A percentile compares a stretch with the other conserved stretches of the same genome.
Conservation (phyloP, 2,888 invertebrate species). For the Cetonia aurata region DNA sequence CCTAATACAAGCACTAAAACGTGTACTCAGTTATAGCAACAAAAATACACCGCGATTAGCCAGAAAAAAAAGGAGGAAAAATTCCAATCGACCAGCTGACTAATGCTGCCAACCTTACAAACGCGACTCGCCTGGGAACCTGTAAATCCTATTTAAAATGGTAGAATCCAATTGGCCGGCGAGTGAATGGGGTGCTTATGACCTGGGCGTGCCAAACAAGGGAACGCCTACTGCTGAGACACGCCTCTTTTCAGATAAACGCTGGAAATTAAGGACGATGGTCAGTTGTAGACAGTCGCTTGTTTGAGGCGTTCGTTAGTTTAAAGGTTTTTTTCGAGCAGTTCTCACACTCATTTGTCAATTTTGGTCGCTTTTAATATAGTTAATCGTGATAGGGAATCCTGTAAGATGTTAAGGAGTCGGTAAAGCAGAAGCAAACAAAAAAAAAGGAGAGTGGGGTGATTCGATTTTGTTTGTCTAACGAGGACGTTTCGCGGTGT, state of each 20-base stretch:
- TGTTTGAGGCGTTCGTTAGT: conserved; percentile 54
- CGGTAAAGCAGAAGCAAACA: too few relatives aligned
- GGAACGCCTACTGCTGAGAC: conserved; percentile 31
- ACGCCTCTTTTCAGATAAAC: conserved; percentile 44
- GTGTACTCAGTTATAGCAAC: conserved; percentile 61
- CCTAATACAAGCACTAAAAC: conserved; percentile 62
- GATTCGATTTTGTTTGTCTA: conserved; percentile 10
- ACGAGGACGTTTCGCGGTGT: not conserved
- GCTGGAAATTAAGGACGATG: conserved; percentile 42
- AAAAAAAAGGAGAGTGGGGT: not conserved
- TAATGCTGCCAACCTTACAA: not conserved
- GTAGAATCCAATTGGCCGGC: conserved; percentile 49
- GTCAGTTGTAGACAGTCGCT: conserved; percentile 51
- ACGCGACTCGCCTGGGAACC: conserved; percentile 32
- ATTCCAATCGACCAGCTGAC: conserved; percentile 42
- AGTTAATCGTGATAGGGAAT: too few relatives aligned
- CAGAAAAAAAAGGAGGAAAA: conserved; percentile 58
- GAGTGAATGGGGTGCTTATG: conserved; percentile 43
- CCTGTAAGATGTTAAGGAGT: too few relatives aligned
- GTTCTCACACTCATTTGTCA: not conserved
- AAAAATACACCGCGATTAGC: conserved; percentile 55
- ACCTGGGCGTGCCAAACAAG: conserved; percentile 18
- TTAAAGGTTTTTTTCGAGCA: conserved; percentile 19
- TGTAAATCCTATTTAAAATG: conserved; percentile 52
- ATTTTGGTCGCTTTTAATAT: not conserved